Evolutionary conservation across 2,888 invertebrate species (phyloP), one percentile per base, ranked within the genome.

Genomic region (Noctua fimbriata): DNA sequence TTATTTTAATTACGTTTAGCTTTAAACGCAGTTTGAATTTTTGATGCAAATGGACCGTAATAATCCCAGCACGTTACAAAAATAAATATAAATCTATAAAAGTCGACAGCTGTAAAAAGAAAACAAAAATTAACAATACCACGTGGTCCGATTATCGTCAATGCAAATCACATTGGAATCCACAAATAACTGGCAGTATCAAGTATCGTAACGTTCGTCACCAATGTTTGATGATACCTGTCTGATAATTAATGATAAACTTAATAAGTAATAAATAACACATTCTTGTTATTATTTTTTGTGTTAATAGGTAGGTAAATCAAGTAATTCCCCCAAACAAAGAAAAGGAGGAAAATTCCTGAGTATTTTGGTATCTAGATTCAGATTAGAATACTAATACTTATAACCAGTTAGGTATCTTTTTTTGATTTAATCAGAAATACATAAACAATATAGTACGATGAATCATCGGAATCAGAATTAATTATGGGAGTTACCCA

Each of bases 221-320:
- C 14, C 47, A 78, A 81, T 75, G 73, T 82, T 69, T 36, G 52
- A 55, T 87, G 67, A 58, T 87, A 87, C 74, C 76, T 63, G 84
- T 74, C 78, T 66, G 83, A 85, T 73, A 32, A 41, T 72, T 76
- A 36, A 32, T 24, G 65, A 83, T 79, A 73, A 67, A 36, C 21
- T 24, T 32, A 63, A 18, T 18, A 63, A 21, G 32, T 36, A 65
- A 65, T 21, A 69, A 80, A 41, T 24, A 83, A 52, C 5, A 52
- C 3, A 14, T 73, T 67, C 28, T 77, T 81, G 81, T 79, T 79
- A 76, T 72, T 79, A 72, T 65, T 78, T 55, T 71, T 41, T 63
- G n/a, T 49, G 28, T 55, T 47, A 73, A 67, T 32, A 18, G 66
- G 67, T 76, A 32, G 12, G 14, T 14, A 60, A 67, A 71, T 79